Base-by-base conservation (phyloP, 2,797 vertebrate species). In the Scomberomorus guttatus region DNA sequence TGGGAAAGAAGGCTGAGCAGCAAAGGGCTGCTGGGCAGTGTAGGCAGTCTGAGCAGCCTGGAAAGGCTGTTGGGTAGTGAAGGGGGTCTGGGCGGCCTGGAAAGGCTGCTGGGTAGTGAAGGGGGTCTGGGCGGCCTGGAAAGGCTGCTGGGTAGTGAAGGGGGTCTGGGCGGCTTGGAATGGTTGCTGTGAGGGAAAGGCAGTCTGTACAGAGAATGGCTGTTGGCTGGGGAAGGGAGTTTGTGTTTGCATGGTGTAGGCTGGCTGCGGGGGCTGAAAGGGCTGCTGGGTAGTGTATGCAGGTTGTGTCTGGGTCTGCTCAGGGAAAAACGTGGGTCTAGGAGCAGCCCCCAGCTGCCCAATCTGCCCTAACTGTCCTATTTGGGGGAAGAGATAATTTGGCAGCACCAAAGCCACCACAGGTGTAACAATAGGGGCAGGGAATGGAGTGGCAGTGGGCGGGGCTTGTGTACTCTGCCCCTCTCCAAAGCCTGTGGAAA, bases 351-450 rank as follows among this genome's bases (percentile, higher is more conserved):
- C 92, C 44, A 94, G 82, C 29, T 95, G 93, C 15, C 79, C 88
- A 1, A 92, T 84, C 66, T 83, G 93, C 15, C 90, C 86, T 4
- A 94, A 10, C 29, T 75, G 93, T 63, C 92, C 92, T 37, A 94
- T 86, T 17, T 95, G 94, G 0, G 96, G 95, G 64, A 96, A 96
- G 71, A 97, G 46, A 10, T 96, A 97, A 86, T 96, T 95, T 50
- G 98, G 97, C 11, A 98, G 87, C 81, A 98, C 94, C 5, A 98
- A 87, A 1, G 97, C 96, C 90, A 99, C 87, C 2, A 99, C 85
- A 0, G 98, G 97, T 6, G 97, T 94, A 81, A 97, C 93, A 75
- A 97, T 77, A 2, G 98, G 96, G 0, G 96, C 27, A 0, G 96
- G 61, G 57, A 96, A 96, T 0, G 95, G 91, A 1, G 95, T 70